Percentiles rank a stretch among this genome's conserved stretches.
phyloP scores from a whole-genome alignment of 1,140 invertebrate genomes.

The Euura saliciscinereae region DNA sequence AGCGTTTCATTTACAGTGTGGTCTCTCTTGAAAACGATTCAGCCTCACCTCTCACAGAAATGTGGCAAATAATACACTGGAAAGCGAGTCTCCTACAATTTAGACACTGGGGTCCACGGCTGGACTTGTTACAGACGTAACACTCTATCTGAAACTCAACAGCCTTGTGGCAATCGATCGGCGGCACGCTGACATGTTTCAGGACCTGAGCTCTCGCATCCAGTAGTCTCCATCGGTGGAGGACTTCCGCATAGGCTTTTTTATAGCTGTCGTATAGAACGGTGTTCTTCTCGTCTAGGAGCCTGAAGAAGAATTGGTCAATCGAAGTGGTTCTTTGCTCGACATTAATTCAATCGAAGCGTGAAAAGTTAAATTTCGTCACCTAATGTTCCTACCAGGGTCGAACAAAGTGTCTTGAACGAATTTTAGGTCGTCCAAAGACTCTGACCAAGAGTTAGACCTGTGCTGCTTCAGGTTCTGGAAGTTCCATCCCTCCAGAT shows the following conservation, averaged over 20 bases:
- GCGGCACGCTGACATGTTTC: constrained; percentile 72
- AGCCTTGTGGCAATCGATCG: constrained; percentile 67
- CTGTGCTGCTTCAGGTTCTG: constrained; percentile 73
- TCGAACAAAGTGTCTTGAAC: constrained; percentile 47
- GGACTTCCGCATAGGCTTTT: constrained; percentile 84
- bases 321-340: not conserved
- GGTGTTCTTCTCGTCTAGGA: constrained; percentile 63
- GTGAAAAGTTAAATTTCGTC: constrained; percentile 21
- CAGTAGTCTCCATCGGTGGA: constrained; percentile 83
- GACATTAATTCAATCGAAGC: not conserved
- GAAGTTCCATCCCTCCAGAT: constrained; percentile 77
- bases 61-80: constrained; percentile 83
- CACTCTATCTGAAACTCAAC: constrained; percentile 82
- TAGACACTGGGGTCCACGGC: constrained; percentile 65
- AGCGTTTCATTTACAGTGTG: not conserved
- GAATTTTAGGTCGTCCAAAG: constrained; percentile 72
- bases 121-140: constrained; percentile 67
- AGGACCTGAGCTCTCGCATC: constrained; percentile 82
- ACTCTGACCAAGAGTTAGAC: constrained; percentile 91
- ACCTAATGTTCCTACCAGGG: constrained; percentile 50
- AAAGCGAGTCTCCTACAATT: constrained; percentile 75
- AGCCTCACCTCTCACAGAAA: constrained; percentile 77
- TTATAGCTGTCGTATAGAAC: constrained; percentile 86
- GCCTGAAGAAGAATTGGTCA: constrained; percentile 41
- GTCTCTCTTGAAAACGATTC: too few species aligned